Evolutionary conservation across 1,140 invertebrate species (phyloP), one percentile per base, ranked within the genome.

Genomic region (Conopomorpha cramerella): DNA sequence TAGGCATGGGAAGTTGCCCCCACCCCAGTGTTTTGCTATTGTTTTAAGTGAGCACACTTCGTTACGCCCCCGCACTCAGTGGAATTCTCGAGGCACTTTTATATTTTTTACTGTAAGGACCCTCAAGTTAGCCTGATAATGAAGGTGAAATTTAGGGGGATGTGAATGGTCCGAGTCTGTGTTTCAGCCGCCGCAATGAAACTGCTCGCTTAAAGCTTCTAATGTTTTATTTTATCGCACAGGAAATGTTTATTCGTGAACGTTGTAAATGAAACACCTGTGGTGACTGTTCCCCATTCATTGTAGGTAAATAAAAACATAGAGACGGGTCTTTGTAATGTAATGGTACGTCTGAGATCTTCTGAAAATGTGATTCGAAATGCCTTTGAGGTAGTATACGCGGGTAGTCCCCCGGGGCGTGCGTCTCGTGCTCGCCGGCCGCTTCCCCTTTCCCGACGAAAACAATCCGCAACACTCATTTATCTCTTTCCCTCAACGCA

Each of bases 21-120:
- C 47, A 55, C 59, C 58, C 64, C 55, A 45, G 60, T 59, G 60
- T 68, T 73, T 61, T 46, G 66, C 68, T 74, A 72, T 74, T 74
- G 70, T 74, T 74, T 74, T 72, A 74, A 72, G 65, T 64, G 54
- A 51, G 47, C 51, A 52, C 63, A 63, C 63, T 74, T 74, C 55
- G 65, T 70, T 68, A 70, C 67, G 55, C 66, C 59, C 64, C 56
- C 46, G 49, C 51, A 46, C 56, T 70, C 55, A 54, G 46, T 51
- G 48, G 43, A 55, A 62, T 53, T 65, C 67, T 57, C 52, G 46
- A 63, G 51, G 43, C 45, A 55, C 28, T 65, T 68, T 58, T 57
- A 49, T 51, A 53, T 61, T 65, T 67, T 71, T 58, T 54, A 49
- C 42, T 11, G 27, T 17, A 47, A 58, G 55, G 51, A 44, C 49